Conservation (phyloP, 2,113 vertebrate species). For the Bos javanicus region DNA sequence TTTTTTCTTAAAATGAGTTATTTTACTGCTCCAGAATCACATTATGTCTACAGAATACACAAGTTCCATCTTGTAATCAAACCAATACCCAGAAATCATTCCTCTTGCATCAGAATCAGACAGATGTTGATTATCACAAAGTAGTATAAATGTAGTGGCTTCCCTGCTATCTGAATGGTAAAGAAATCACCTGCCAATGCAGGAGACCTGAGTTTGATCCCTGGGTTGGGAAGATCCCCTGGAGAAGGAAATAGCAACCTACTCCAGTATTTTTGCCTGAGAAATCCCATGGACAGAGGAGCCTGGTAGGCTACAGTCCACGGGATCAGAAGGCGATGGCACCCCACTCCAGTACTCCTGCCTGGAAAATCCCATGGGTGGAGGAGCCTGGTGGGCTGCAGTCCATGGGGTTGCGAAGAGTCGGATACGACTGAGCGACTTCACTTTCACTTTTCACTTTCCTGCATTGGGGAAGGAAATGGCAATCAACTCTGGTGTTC, state of each 20-base stretch:
- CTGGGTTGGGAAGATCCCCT: not conserved
- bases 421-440: too few relatives aligned
- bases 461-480: too few relatives aligned
- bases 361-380: too few relatives aligned
- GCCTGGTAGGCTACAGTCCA: not conserved
- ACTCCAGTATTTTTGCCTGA: not conserved
- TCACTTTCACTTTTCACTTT: too few relatives aligned
- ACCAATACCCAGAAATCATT: not conserved
- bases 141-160: not conserved
- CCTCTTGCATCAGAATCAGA: not conserved
- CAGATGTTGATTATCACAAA: not conserved
- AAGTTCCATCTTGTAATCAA: not conserved
- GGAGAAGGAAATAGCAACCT: not conserved
- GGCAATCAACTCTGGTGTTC: too few relatives aligned
- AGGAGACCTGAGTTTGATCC: not conserved
- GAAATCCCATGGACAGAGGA: not conserved
- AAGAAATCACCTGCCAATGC: not conserved
- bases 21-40: not conserved
- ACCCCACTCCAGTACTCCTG: too few relatives aligned
- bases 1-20: not conserved
- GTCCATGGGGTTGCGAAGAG: too few relatives aligned
- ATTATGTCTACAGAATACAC: not conserved
- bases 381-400: too few relatives aligned
- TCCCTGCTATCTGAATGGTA: not conserved
- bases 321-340: not conserved